Conservation (phyloP, 2,888 invertebrate genomes). For the Drosophila leonis region DNA sequence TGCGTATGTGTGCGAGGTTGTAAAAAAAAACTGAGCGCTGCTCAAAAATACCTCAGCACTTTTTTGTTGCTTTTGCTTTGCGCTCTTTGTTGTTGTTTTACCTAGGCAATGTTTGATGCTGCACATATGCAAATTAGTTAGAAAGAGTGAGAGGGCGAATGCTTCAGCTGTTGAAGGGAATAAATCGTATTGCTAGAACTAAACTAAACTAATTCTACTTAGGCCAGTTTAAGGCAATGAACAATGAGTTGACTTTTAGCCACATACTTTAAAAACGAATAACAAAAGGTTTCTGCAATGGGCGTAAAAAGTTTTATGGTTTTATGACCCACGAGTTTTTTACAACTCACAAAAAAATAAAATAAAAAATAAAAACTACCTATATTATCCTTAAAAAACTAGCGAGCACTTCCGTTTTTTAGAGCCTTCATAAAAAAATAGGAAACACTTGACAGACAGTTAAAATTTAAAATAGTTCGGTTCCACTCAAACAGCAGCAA, state of each 20-base stretch:
- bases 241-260: conserved; percentile 56
- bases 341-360: conserved; percentile 42
- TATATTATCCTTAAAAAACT: conserved; percentile 59
- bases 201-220: conserved; percentile 27
- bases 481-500: conserved; percentile 20
- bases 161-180: conserved; percentile 6
- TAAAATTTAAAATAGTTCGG: not conserved
- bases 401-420: conserved; percentile 67
- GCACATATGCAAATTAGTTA: conserved; percentile 67
- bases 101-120: conserved; percentile 57
- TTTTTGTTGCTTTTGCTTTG: conserved; percentile 20
- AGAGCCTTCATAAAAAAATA: conserved; percentile 64
- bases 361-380: conserved; percentile 34
- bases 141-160: conserved; percentile 39
- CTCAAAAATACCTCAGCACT: conserved; percentile 55
- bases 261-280: conserved; percentile 31
- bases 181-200: conserved; percentile 14
- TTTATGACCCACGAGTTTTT: conserved; percentile 66
- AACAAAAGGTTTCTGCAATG: conserved; percentile 19
- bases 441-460: conserved; percentile 19
- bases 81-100: conserved; percentile 44
- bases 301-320: conserved; percentile 59
- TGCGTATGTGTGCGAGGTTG: conserved; percentile 23
- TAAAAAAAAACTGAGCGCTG: conserved; percentile 42
- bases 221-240: not conserved